Conservation (phyloP, 2,888 invertebrate genomes). For the Leptinotarsa juncta region DNA sequence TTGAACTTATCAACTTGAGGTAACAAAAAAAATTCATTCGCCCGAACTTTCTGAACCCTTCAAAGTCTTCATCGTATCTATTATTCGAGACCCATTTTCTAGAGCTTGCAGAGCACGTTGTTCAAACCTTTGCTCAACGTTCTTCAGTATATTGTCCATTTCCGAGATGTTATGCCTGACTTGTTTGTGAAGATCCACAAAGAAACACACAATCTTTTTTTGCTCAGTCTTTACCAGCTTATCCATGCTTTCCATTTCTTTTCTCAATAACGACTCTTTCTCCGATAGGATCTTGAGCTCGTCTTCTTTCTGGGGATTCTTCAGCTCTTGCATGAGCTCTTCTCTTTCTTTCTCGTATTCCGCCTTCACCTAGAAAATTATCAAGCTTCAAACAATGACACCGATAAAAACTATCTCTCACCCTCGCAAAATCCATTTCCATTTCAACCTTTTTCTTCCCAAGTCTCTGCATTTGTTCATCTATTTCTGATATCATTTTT, state of each 20-base stretch:
- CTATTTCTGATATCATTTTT: neutral
- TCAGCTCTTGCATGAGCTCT: slow-evolving; percentile 6
- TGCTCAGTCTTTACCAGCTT: slow-evolving; percentile 18
- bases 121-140: neutral
- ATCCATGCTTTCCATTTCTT: slow-evolving; percentile 5
- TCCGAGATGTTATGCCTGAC: slow-evolving; percentile 7
- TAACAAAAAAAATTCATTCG: too few species aligned
- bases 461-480: neutral
- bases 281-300: neutral
- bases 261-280: slow-evolving; percentile 9
- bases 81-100: neutral
- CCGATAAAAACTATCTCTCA: too few species aligned
- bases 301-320: slow-evolving; percentile 18
- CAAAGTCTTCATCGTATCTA: neutral
- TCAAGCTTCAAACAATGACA: too few species aligned
- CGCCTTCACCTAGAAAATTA: neutral
- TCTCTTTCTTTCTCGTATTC: slow-evolving; percentile 24
- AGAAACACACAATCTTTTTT: slow-evolving; percentile 26
- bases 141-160: slow-evolving; percentile 13
- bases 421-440: neutral
- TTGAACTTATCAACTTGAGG: too few species aligned
- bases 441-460: neutral
- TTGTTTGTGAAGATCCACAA: slow-evolving; percentile 31
- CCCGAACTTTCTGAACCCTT: neutral
- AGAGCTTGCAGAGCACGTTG: neutral